Evolutionary conservation across 1,140 invertebrate species (phyloP).

Genomic region (Leptopilina boulardi): DNA sequence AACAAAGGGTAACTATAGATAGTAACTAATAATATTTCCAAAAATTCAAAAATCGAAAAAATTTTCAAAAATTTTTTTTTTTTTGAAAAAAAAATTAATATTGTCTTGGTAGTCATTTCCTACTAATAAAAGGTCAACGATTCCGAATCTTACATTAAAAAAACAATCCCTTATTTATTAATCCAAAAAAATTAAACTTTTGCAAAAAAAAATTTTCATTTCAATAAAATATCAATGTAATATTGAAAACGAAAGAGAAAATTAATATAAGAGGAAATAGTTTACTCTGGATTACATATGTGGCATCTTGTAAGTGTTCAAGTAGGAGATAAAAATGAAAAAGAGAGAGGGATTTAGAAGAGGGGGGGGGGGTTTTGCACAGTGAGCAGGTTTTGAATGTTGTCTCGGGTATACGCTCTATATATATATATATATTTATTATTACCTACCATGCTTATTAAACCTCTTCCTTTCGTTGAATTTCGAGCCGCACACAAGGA

Average conservation of each 20-base stretch:
- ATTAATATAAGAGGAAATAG: neutral
- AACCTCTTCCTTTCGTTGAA: neutral
- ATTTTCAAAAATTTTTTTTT: too few species aligned
- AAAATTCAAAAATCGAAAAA: too few species aligned
- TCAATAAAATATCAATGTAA: too few species aligned
- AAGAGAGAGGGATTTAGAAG: neutral
- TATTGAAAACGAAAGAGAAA: neutral
- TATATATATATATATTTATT: neutral
- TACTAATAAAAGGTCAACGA: too few species aligned
- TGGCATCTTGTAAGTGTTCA: neutral
- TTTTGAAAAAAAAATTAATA: too few species aligned
- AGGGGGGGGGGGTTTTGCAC: neutral
- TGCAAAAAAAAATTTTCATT: too few species aligned
- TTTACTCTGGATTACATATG: neutral
- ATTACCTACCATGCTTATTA: neutral
- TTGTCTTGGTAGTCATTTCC: too few species aligned
- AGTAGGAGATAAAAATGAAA: neutral
- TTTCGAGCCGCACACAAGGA: neutral
- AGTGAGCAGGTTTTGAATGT: constrained; percentile 4
- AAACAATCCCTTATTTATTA: too few species aligned
- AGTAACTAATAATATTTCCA: too few species aligned
- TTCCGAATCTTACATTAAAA: too few species aligned
- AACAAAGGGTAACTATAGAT: too few species aligned
- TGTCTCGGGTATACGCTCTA: constrained; percentile 4
- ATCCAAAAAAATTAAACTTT: too few species aligned